Conservation (phyloP, 2,797 vertebrate genomes). For the Falco peregrinus region DNA sequence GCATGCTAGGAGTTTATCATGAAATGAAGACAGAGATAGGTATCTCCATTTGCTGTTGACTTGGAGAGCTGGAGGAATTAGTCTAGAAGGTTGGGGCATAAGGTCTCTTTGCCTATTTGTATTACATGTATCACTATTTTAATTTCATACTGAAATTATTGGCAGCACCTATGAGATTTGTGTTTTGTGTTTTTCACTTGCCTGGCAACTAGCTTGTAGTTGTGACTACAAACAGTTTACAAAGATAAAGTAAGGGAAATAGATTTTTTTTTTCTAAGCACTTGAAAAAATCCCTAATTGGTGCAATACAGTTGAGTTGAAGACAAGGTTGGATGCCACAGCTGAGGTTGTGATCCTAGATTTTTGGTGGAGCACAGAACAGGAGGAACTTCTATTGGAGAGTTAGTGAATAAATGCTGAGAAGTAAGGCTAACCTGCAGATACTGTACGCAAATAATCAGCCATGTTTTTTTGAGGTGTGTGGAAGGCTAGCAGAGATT, state of each 20-base stretch:
- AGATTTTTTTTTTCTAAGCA: accelerated
- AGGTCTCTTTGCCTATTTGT: not conserved
- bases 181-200: not conserved
- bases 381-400: not conserved
- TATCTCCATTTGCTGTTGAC: not conserved
- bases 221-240: not conserved
- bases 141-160: not conserved
- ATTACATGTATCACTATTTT: not conserved
- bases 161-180: not conserved
- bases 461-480: not conserved
- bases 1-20: accelerated
- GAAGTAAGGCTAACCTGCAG: not conserved
- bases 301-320: not conserved
- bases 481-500: not conserved
- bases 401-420: not conserved
- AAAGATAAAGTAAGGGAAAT: not conserved
- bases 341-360: not conserved
- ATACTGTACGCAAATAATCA: not conserved
- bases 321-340: not conserved
- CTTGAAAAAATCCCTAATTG: not conserved
- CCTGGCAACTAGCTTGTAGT: not conserved
- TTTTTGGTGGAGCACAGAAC: not conserved
- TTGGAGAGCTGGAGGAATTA: not conserved
- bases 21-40: not conserved
- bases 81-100: not conserved